phyloP scores from a whole-genome alignment of 2,888 invertebrate species.

The Alloplasta piceator region DNA sequence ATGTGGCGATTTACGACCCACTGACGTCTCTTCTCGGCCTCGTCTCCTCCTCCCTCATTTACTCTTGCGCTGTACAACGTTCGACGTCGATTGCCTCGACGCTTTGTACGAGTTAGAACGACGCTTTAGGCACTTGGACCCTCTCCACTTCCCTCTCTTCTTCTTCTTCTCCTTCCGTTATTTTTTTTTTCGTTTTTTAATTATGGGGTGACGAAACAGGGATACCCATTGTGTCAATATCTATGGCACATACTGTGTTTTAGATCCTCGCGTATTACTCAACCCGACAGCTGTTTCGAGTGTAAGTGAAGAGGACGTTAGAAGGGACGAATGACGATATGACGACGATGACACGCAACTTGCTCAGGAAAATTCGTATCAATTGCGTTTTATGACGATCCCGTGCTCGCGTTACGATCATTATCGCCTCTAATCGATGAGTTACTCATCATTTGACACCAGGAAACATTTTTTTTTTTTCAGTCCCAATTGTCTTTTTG shows the following conservation, averaged over 20 bases:
- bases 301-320: conserved; percentile 22
- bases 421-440: conserved; percentile 20
- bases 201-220: conserved; percentile 20
- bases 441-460: conserved; percentile 34
- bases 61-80: not conserved
- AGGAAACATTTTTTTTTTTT: not conserved
- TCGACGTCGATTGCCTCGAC: not conserved
- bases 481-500: no score
- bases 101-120: not conserved
- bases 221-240: conserved; percentile 8
- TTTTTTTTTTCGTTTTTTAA: not conserved
- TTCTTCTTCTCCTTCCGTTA: not conserved
- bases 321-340: conserved; percentile 21
- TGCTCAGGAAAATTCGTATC: conserved; percentile 4
- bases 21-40: conserved; percentile 12
- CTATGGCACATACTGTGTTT: not conserved
- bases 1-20: conserved; percentile 46
- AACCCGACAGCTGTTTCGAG: conserved; percentile 40
- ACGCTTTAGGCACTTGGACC: not conserved
- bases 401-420: not conserved
- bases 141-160: not conserved
- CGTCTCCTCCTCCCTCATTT: not conserved
- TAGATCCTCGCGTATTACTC: conserved; percentile 1
- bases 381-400: not conserved
- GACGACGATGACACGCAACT: conserved; percentile 11